Conservation (phyloP, 2,888 invertebrate genomes). For the Drosophila phalerata region DNA sequence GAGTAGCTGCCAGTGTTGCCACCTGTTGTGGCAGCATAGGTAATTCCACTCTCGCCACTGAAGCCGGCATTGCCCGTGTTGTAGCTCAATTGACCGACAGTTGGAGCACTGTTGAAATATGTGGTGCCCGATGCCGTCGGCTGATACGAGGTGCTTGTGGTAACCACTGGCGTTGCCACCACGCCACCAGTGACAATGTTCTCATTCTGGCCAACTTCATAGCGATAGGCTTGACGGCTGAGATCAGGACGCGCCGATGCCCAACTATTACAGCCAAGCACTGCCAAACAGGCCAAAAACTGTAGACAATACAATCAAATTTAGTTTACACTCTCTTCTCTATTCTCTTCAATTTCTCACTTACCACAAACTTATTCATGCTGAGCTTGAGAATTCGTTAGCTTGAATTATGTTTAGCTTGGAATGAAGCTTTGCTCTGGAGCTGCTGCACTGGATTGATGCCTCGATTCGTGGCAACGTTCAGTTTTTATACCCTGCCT, state of each 20-base stretch:
- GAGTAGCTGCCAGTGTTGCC: constrained; percentile 1
- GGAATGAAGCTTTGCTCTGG: constrained; percentile 46
- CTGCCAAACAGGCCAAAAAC: constrained; percentile 73
- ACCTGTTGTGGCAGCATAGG: not conserved
- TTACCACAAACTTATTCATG: constrained; percentile 81
- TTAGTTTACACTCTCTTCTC: too few species aligned
- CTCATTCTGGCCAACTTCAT: constrained; percentile 69
- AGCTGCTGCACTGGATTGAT: constrained; percentile 71
- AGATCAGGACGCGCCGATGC: constrained; percentile 80
- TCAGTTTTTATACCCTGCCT: constrained; percentile 66
- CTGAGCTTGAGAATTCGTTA: constrained; percentile 22
- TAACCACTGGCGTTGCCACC: constrained; percentile 56
- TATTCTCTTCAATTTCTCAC: constrained; percentile 23
- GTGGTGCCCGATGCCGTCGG: constrained; percentile 70
- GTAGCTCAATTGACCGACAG: constrained; percentile 57
- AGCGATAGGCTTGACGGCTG: constrained; percentile 78
- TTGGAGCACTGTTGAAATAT: constrained; percentile 63
- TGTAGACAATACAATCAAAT: constrained; percentile 25
- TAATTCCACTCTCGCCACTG: not conserved
- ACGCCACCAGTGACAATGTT: constrained; percentile 40
- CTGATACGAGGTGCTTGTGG: constrained; percentile 61
- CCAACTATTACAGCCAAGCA: constrained; percentile 48
- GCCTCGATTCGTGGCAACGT: constrained; percentile 29
- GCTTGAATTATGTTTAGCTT: not conserved
- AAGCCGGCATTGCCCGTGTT: not conserved